phyloP scores from a whole-genome alignment of 1,140 invertebrate species.

The Dufourea novaeangliae region DNA sequence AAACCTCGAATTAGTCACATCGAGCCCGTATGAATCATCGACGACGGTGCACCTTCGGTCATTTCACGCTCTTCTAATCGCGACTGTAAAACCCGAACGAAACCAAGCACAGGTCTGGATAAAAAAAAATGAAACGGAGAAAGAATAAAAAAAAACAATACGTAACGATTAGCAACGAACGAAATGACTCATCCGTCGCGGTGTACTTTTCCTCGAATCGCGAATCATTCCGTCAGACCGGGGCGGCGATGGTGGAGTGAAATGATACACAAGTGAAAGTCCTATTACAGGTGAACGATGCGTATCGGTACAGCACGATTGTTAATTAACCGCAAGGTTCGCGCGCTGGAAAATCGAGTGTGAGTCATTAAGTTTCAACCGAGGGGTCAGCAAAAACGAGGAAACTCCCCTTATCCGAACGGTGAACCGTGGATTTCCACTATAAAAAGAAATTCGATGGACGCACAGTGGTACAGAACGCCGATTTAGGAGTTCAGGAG shows the following conservation, averaged over 20 bases:
- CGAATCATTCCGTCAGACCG: slow-evolving; percentile 28
- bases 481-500: no score
- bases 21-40: slow-evolving; percentile 24
- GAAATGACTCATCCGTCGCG: slow-evolving; percentile 24
- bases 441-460: no score
- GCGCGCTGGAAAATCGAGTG: no score
- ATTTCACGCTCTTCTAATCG: slow-evolving; percentile 29
- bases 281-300: slow-evolving; percentile 28
- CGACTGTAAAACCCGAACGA: not conserved
- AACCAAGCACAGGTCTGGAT: no score
- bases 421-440: no score
- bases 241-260: slow-evolving; percentile 22
- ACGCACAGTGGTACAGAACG: no score
- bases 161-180: not conserved
- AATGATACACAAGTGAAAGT: slow-evolving; percentile 51
- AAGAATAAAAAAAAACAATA: not conserved
- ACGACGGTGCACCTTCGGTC: not conserved
- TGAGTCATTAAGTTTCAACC: no score
- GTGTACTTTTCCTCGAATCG: slow-evolving; percentile 42
- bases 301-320: slow-evolving; percentile 41
- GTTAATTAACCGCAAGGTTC: slow-evolving; percentile 35
- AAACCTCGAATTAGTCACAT: slow-evolving; percentile 8
- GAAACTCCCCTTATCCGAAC: no score
- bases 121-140: not conserved
- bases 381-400: no score